Evolutionary conservation across 2,888 invertebrate species (phyloP).

Genomic region (Trissolcus japonicus): DNA sequence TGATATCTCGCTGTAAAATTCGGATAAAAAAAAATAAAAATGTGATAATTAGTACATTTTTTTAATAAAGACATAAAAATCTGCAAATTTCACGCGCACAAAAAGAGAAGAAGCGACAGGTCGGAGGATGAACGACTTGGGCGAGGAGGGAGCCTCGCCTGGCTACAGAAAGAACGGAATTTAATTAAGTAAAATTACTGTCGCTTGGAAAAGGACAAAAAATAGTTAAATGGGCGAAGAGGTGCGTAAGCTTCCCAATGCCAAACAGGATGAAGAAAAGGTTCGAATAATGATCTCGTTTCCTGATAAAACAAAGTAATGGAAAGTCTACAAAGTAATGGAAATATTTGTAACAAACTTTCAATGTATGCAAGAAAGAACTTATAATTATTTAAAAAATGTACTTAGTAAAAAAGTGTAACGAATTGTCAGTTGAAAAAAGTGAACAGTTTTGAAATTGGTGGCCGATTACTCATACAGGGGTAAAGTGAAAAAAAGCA

Average conservation of each 20-base stretch:
- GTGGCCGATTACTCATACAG: conserved; percentile 50
- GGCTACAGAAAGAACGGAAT: conserved; percentile 74
- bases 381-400: not conserved
- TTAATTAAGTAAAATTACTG: conserved; percentile 76
- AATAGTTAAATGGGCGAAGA: conserved; percentile 61
- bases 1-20: too few relatives aligned
- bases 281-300: conserved; percentile 72
- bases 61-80: conserved; percentile 51
- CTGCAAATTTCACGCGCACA: conserved; percentile 23
- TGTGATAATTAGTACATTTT: not conserved
- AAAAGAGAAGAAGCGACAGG: conserved; percentile 18
- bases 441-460: conserved; percentile 20
- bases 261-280: conserved; percentile 50
- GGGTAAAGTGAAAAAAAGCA: not conserved
- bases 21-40: too few relatives aligned
- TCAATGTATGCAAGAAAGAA: too few relatives aligned
- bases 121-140: conserved; percentile 25
- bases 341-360: conserved; percentile 30
- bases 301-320: conserved; percentile 73
- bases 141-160: conserved; percentile 30
- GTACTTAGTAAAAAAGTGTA: not conserved
- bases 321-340: conserved; percentile 72
- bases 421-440: conserved; percentile 19
- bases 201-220: conserved; percentile 63
- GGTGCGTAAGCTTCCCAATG: conserved; percentile 62